Conservation (phyloP, 2,797 vertebrate species). For the Phoxinus dragarum region DNA sequence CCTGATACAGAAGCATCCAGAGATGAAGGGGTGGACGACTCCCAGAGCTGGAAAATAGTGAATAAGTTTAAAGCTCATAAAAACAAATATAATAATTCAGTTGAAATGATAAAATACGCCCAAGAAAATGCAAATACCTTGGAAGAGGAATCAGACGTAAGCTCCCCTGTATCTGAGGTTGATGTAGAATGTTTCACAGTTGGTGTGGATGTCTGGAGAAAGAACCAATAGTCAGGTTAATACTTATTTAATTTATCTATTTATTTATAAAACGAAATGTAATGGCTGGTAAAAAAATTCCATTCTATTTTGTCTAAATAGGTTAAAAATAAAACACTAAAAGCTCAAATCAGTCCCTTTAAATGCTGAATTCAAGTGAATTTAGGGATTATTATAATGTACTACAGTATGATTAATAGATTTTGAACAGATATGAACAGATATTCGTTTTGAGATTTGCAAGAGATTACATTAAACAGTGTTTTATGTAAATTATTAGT, state of each 20-base stretch:
- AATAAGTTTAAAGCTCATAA: conserved; percentile 8
- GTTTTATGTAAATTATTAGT: too few relatives aligned
- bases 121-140: conserved; percentile 64
- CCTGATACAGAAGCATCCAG: conserved; percentile 85
- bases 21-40: conserved; percentile 85
- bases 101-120: not conserved
- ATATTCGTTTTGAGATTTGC: not conserved
- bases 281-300: not conserved
- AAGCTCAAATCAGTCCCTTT: not conserved
- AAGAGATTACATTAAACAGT: not conserved
- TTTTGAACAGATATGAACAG: too few relatives aligned
- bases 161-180: conserved; percentile 66
- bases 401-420: not conserved
- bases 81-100: not conserved
- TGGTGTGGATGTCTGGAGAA: conserved; percentile 68
- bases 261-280: not conserved
- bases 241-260: not conserved
- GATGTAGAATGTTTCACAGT: conserved; percentile 69
- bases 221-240: conserved; percentile 52
- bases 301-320: not conserved
- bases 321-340: not conserved
- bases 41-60: conserved; percentile 82
- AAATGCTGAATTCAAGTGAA: not conserved
- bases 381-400: not conserved
- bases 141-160: conserved; percentile 62